phyloP scores from a whole-genome alignment of 1,140 invertebrate species.

The Temnothorax longispinosus region DNA sequence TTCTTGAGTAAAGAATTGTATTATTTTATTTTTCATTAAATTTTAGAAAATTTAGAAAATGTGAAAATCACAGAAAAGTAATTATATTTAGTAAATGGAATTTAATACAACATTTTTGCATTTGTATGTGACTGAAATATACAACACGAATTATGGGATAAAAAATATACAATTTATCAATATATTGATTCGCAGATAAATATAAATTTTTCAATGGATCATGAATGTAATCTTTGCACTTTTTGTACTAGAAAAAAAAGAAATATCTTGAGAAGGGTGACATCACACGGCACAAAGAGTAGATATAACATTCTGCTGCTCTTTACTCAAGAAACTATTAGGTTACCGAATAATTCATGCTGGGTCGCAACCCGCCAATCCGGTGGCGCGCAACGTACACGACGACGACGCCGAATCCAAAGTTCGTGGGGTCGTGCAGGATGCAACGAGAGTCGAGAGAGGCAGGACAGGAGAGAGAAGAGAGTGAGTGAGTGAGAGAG shows the following conservation, averaged over 20 bases:
- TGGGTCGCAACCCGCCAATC: conserved; percentile 72
- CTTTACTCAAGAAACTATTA: conserved; percentile 76
- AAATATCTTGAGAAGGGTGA: conserved; percentile 17
- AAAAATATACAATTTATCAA: background rate
- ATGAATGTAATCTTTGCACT: background rate
- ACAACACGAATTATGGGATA: background rate
- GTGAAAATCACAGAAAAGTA: background rate
- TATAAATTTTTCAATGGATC: background rate
- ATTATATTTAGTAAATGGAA: background rate
- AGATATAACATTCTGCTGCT: conserved; percentile 70
- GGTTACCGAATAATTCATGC: conserved; percentile 77
- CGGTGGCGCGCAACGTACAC: conserved; percentile 64
- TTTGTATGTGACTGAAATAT: background rate
- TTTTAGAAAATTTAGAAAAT: background rate
- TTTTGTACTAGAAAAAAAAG: conserved; percentile 9
- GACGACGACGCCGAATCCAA: conserved; percentile 65
- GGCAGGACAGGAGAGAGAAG: background rate
- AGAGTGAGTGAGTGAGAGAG: conserved; percentile 1
- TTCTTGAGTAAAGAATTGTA: background rate
- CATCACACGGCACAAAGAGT: conserved; percentile 53
- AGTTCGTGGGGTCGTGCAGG: conserved; percentile 67
- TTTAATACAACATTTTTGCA: background rate
- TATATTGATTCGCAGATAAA: background rate
- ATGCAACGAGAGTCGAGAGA: conserved; percentile 62
- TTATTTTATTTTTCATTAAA: background rate